Evolutionary conservation across 1,140 invertebrate species (phyloP), one percentile per base, ranked within the genome.

Genomic region (Macrobrachium nipponense): DNA sequence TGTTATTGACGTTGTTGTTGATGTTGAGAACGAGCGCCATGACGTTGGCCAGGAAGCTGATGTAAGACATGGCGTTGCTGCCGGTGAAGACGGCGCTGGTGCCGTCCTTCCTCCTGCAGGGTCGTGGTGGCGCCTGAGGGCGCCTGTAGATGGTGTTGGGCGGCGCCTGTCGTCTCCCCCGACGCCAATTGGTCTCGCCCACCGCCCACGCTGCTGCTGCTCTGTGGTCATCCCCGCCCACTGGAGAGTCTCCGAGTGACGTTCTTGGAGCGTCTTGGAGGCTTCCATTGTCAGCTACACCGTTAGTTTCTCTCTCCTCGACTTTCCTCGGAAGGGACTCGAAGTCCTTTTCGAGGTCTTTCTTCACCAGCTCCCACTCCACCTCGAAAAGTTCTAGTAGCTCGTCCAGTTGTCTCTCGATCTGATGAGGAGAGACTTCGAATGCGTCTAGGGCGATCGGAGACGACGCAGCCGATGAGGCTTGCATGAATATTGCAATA

Each of bases 1-100:
- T 87, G 20, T 87, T 87, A 36, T 87, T 87, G 51, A 80, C 20
- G 58, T 87, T 87, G 51, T 87, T 87, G 51, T 87, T 87, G n/a
- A 87, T 80, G 62, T 87, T 87, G 44, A 87, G 62, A 27, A 87
- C 66, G 72, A 87, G 85, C 2, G 78, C 62, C 77, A 87, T 80
- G 43, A 87, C 27, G 11, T 78, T 78, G 18, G 73, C 78, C 20
- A 87, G 36, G 68, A 87, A 87, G 76, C 77, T 87, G 44, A 87
- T 76, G 62, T 87, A 87, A 27, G 73, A 72, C 73, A 87, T 78
- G 68, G 79, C 77, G 85, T 87, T 87, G 78, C 62, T 58, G 1
- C 79, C 79, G n/a, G 64, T 44, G 64, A 81, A 81, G 0, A 81
- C 62, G 6, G 79, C 43, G 64, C 79, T 81, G 7, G 79, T 20